Conservation (phyloP, 2,888 invertebrate genomes). For the Mimumesa dahlbomi region DNA sequence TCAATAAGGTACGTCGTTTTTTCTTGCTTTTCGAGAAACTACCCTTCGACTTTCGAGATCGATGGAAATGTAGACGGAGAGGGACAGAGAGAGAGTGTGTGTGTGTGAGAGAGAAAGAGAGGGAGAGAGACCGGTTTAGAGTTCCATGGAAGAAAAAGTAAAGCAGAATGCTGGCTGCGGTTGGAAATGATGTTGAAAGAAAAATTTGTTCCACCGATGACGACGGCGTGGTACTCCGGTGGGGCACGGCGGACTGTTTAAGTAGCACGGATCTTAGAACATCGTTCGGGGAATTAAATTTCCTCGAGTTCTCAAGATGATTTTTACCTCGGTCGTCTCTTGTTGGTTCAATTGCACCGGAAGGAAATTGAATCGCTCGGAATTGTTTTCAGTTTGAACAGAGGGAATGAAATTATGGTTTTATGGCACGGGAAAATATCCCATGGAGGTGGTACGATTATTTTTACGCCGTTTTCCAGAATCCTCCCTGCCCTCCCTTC, state of each 20-base stretch:
- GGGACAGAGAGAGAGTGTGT: not conserved
- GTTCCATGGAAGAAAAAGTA: too few relatives aligned
- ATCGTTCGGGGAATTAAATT: constrained; percentile 37
- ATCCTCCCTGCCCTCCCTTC: too few relatives aligned
- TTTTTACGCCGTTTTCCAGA: constrained; percentile 26
- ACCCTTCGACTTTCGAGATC: not conserved
- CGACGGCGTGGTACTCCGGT: too few relatives aligned
- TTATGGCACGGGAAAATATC: constrained; percentile 23
- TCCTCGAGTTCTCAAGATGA: not conserved
- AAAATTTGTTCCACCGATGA: too few relatives aligned
- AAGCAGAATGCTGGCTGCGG: too few relatives aligned
- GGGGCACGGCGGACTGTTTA: too few relatives aligned
- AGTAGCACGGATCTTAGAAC: too few relatives aligned
- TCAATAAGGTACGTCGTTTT: constrained; percentile 19
- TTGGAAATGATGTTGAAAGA: too few relatives aligned
- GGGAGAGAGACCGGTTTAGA: too few relatives aligned
- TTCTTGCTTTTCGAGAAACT: not conserved
- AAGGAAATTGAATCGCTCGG: constrained; percentile 49
- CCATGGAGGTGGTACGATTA: constrained; percentile 29
- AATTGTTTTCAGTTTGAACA: constrained; percentile 45
- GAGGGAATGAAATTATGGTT: constrained; percentile 44
- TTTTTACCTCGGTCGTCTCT: constrained; percentile 7
- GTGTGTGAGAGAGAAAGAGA: too few relatives aligned
- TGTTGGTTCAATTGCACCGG: constrained; percentile 32
- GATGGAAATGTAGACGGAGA: constrained; percentile 6